These are phyloP conservation scores for Telmatochromis sp. DNA, from an alignment of 2,113 vertebrate species.

Conservation along the genomic window DNA sequence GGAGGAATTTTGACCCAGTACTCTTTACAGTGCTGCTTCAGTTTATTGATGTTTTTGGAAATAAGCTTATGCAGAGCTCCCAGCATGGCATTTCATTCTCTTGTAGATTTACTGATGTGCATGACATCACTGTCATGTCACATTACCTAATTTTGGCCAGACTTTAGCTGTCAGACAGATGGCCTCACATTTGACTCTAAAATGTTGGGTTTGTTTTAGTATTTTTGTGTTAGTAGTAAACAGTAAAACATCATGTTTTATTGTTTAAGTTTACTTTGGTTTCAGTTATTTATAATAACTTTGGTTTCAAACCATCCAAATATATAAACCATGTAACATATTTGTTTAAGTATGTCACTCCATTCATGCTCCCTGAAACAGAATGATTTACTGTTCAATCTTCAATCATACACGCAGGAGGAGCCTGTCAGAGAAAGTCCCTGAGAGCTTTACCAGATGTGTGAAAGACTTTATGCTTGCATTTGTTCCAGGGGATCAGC, in stretches of 20 bases:
- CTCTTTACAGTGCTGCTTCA: neutral
- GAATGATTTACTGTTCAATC: neutral
- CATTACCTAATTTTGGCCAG: neutral
- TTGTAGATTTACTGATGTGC: neutral
- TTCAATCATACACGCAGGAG: neutral
- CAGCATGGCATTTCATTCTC: neutral
- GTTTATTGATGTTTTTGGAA: neutral
- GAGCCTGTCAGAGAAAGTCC: neutral
- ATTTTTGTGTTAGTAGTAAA: neutral
- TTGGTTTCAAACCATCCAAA: neutral
- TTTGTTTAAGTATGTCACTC: neutral
- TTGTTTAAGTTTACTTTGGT: neutral
- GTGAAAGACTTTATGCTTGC: neutral
- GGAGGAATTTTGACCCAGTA: neutral
- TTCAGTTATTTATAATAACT: neutral
- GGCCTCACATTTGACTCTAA: neutral
- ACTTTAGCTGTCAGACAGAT: neutral
- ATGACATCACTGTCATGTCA: neutral
- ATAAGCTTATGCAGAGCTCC: neutral
- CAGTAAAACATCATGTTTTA: neutral
- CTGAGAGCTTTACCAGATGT: conserved; percentile 16
- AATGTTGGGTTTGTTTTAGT: neutral
- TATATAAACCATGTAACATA: neutral
- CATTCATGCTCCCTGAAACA: neutral
- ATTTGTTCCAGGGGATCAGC: neutral